Conservation (phyloP, 2,888 invertebrate species). For the Drosophila formosana region DNA sequence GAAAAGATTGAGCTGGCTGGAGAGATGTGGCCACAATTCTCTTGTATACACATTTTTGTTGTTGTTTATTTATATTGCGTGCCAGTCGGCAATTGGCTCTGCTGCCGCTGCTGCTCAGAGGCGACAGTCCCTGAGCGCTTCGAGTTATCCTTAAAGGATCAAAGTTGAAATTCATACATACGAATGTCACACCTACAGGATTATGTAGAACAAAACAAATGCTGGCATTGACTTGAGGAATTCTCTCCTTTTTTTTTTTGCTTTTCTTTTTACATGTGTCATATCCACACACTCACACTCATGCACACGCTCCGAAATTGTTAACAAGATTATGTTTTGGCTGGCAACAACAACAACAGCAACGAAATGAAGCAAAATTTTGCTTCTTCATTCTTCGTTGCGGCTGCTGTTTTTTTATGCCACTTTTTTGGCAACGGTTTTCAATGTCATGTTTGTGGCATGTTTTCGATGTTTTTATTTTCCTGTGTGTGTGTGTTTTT, state of each 20-base stretch:
- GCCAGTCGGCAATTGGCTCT: constrained; percentile 62
- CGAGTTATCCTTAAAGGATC: constrained; percentile 78
- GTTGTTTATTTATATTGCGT: constrained; percentile 54
- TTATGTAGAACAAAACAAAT: constrained; percentile 68
- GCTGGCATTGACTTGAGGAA: constrained; percentile 69
- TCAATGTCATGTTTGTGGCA: constrained; percentile 71
- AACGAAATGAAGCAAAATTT: constrained; percentile 22
- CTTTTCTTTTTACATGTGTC: constrained; percentile 62
- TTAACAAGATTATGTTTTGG: constrained; percentile 75
- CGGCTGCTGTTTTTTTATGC: constrained; percentile 26
- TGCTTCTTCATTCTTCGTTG: constrained; percentile 55
- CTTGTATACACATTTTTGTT: constrained; percentile 30
- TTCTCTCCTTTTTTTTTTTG: constrained; percentile 22
- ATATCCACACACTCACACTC: constrained; percentile 49
- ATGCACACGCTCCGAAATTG: constrained; percentile 56
- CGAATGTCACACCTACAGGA: constrained; percentile 77
- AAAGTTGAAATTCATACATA: constrained; percentile 79
- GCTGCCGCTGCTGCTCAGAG: too few relatives aligned
- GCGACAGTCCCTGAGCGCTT: constrained; percentile 42
- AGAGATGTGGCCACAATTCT: constrained; percentile 50
- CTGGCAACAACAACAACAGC: constrained; percentile 29
- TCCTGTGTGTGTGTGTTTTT: background rate
- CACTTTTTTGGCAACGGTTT: constrained; percentile 62
- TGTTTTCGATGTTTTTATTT: constrained; percentile 49
- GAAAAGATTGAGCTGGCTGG: constrained; percentile 11